Evolutionary conservation across 2,888 invertebrate species (phyloP).

Genomic region (Trisateles emortualis): DNA sequence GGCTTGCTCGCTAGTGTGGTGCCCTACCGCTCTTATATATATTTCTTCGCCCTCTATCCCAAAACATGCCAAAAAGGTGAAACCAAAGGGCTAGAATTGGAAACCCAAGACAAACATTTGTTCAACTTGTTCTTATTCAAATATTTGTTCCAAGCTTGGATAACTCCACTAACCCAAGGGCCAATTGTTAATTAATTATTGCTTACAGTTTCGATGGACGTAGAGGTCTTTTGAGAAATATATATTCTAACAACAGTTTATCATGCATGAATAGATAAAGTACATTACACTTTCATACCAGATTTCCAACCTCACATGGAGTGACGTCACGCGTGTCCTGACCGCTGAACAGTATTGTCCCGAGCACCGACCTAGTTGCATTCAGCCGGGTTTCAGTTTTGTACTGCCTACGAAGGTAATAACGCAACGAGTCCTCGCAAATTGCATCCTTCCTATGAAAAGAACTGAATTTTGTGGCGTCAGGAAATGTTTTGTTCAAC

Average conservation of each 20-base stretch:
- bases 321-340: constrained; percentile 30
- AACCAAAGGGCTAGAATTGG: no score
- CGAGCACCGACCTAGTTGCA: constrained; percentile 32
- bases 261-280: neutral
- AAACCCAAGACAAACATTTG: no score
- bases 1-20: no score
- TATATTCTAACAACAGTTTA: neutral
- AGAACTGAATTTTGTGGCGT: neutral
- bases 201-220: no score
- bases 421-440: constrained; percentile 1
- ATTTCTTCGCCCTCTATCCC: no score
- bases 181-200: no score
- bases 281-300: neutral
- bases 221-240: no score
- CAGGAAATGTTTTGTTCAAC: neutral
- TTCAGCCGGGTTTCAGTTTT: constrained; percentile 26
- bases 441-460: neutral
- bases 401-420: constrained; percentile 2
- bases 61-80: no score
- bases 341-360: constrained; percentile 30
- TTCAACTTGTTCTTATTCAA: no score
- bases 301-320: neutral
- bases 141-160: no score
- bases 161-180: no score
- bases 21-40: no score